Evolutionary conservation across 2,888 invertebrate genomes (phyloP).

Genomic region (Ptilodon capucinus): DNA sequence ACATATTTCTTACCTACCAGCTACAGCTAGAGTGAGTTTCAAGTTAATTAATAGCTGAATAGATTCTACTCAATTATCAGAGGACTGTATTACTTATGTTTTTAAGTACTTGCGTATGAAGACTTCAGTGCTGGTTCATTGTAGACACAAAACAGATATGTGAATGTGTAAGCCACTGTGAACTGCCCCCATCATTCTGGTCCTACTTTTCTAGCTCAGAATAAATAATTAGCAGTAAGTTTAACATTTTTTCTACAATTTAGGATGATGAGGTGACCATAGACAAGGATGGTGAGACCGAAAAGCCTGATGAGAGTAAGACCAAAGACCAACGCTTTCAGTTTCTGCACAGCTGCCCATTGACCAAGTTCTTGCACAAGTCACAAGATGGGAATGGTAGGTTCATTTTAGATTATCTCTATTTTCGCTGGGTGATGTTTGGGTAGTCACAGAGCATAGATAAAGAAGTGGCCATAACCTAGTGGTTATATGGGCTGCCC

Average conservation of each 20-base stretch:
- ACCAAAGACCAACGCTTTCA: conserved; percentile 63
- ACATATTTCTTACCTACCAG: not conserved
- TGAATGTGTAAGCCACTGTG: too few relatives aligned
- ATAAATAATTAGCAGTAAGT: not conserved
- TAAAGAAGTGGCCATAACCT: too few relatives aligned
- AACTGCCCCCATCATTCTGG: not conserved
- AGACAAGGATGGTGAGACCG: conserved; percentile 65
- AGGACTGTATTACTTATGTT: too few relatives aligned
- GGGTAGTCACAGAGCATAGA: too few relatives aligned
- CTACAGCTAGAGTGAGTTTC: too few relatives aligned
- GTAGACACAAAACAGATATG: too few relatives aligned
- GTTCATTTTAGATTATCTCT: not conserved
- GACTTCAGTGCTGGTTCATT: too few relatives aligned
- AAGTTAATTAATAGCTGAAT: too few relatives aligned
- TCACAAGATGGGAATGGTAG: conserved; percentile 45
- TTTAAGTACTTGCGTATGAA: too few relatives aligned
- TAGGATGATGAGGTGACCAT: conserved; percentile 66
- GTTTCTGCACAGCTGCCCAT: conserved; percentile 65
- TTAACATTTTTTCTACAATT: conserved; percentile 10
- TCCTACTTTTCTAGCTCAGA: not conserved
- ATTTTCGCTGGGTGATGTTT: too few relatives aligned
- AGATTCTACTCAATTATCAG: too few relatives aligned
- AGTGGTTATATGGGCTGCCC: too few relatives aligned
- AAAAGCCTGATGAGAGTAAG: conserved; percentile 66
- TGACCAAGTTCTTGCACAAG: conserved; percentile 67